Evolutionary conservation across 1,140 invertebrate genomes (phyloP), one percentile per base, ranked within the genome.

Genomic region (Eurosta solidaginis): DNA sequence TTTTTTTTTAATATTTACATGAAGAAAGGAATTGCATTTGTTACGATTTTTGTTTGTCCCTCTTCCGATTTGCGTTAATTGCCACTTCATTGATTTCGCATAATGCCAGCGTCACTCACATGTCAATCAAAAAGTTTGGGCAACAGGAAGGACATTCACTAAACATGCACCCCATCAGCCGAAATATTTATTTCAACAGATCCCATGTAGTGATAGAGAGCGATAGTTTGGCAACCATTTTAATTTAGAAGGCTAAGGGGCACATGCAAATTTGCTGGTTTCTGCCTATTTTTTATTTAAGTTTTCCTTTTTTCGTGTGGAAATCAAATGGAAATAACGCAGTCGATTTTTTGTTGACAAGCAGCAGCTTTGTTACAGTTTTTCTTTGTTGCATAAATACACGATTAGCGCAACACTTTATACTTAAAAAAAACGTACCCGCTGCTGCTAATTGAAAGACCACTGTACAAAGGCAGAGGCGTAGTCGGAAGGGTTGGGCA

Each of bases 391-490:
- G 33, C 33, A 68, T 68, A 68, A 68, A 68, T 68, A 68, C 59
- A 10, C 59, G 59, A 68, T 68, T 68, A 68, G 59, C 40, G 59
- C 59, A 68, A 68, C 29, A 59, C 12, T 6, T 2, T 10, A n/a
- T 27, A n/a, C n/a, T n/a, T n/a, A n/a, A n/a, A n/a, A n/a, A n/a
- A n/a, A n/a, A n/a, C n/a, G n/a, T 22, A 9, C 59, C 20, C 40
- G 33, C 33, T 68, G 59, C 33, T 68, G n/a, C 59, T 68, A 68
- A 68, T 68, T 68, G 59, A 68, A 68, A 29, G n/a, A n/a, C n/a
- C n/a, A n/a, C n/a, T n/a, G n/a, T n/a, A n/a, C n/a, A n/a, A n/a
- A n/a, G n/a, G n/a, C n/a, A n/a, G n/a, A n/a, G n/a, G n/a, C n/a
- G n/a, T n/a, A n/a, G n/a, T n/a, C n/a, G n/a, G n/a, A n/a, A n/a